Base-by-base conservation (phyloP, 2,888 invertebrate genomes). In the Ethmia dodecea region DNA sequence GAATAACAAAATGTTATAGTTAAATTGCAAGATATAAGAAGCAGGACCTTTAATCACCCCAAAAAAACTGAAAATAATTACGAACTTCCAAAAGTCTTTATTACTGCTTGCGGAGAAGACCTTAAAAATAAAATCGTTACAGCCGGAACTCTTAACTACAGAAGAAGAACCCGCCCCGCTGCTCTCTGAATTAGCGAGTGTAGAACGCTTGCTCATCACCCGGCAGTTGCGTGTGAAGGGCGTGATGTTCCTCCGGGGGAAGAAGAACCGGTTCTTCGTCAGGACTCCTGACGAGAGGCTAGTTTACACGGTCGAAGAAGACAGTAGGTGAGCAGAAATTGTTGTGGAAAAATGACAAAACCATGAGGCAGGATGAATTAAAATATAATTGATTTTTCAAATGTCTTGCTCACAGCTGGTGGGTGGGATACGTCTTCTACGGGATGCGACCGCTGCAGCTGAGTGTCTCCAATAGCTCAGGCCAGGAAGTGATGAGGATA, bases 401-500 rank as follows among this genome's bases (percentile, higher is more conserved):
- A n/a, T n/a, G n/a, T n/a, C n/a, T n/a, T 38, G 22, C 30, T 33
- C 34, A 1, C 47, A 84, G 81, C 3, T 79, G 79, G 75, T 83
- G 79, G 79, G 67, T 71, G 0, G 79, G 83, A 11, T 83, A 80
- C 60, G 57, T 79, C 38, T 79, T 69, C 60, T 79, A 75, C 34
- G 75, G 79, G 0, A 59, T 80, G 0, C 72, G 83, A 0, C 81
- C 83, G 0, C 52, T 81, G 8, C 65, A 72, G 42, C 67, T 84
- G 9, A 60, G 53, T 4, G 76, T 84, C 9, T 41, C 45, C 9
- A 68, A 80, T 53, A 28, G 29, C 22, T 33, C 49, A 0, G 80
- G 79, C 0, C 42, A 35, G 0, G 80, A 83, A 48, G 91, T 97
- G 26, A 93, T 98, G 66, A 92, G 93, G 66, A 86, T 98, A 56